A percentile compares a stretch with the other conserved stretches of the same genome.
Conservation (phyloP, 2,113 vertebrate species). For the Origma solitaria region DNA sequence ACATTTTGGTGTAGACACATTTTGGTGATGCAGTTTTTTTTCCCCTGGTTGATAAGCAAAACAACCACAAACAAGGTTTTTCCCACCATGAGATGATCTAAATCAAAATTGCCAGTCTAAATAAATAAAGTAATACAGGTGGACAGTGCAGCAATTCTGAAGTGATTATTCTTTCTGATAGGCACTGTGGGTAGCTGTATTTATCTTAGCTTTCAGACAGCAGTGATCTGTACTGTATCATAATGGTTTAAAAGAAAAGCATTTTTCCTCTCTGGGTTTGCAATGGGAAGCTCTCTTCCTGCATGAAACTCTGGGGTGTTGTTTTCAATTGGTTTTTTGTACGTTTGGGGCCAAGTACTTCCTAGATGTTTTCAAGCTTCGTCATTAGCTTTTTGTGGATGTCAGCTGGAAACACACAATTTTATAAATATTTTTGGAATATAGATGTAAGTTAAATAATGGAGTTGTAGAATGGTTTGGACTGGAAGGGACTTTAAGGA, state of each 20-base stretch:
- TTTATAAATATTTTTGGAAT: neutral
- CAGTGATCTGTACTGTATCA: neutral
- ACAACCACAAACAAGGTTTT: neutral
- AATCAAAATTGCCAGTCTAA: constrained; percentile 39
- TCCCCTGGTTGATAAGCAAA: neutral
- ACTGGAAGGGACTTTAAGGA: neutral
- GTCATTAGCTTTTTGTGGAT: neutral
- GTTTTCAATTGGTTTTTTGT: rapidly evolving
- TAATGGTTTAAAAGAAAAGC: neutral
- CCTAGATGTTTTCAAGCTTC: neutral
- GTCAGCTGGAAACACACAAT: neutral
- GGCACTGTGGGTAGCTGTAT: constrained; percentile 23
- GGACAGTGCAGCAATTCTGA: constrained; percentile 11
- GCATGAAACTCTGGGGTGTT: neutral
- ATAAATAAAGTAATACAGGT: constrained; percentile 14
- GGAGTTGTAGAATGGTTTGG: neutral
- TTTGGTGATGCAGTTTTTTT: neutral
- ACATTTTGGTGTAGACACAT: neutral
- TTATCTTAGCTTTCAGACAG: constrained; percentile 21
- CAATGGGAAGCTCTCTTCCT: neutral
- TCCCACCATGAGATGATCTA: neutral
- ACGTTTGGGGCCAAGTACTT: neutral
- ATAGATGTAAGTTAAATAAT: neutral
- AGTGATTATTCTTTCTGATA: constrained; percentile 42
- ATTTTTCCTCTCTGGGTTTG: neutral